Evolutionary conservation across 2,113 vertebrate species (phyloP).

Genomic region (Mastomys coucha): DNA sequence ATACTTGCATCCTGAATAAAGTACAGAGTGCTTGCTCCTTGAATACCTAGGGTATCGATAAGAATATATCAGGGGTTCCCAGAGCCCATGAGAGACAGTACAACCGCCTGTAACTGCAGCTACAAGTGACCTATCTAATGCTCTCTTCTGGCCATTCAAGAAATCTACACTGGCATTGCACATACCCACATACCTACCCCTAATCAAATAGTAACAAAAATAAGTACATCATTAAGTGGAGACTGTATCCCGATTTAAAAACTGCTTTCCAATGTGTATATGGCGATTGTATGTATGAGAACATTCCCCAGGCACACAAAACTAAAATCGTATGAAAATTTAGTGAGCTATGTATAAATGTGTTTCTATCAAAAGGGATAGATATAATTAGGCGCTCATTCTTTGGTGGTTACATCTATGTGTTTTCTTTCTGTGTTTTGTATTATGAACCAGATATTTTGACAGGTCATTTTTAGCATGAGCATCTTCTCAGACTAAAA

Average conservation of each 20-base stretch:
- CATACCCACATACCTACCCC: neutral
- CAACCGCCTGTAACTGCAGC: neutral
- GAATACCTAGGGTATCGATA: neutral
- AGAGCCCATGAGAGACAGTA: too few species aligned
- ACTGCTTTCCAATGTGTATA: neutral
- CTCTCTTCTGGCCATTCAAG: neutral
- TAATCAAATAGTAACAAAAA: neutral
- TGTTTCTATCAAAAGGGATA: neutral
- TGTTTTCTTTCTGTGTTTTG: neutral
- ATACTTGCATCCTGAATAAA: neutral
- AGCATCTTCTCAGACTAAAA: neutral
- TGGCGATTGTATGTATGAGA: neutral
- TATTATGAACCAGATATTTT: neutral
- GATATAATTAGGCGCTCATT: neutral
- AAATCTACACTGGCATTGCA: too few species aligned
- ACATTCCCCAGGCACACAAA: neutral
- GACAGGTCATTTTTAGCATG: neutral
- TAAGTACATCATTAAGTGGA: neutral
- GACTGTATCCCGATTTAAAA: neutral
- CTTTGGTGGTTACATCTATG: neutral
- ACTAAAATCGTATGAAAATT: neutral
- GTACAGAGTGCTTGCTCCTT: neutral
- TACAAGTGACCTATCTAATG: too few species aligned
- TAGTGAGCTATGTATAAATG: neutral
- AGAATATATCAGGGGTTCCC: neutral